Conservation (phyloP, 2,113 vertebrate genomes). For the Coptodon bakossiorum region DNA sequence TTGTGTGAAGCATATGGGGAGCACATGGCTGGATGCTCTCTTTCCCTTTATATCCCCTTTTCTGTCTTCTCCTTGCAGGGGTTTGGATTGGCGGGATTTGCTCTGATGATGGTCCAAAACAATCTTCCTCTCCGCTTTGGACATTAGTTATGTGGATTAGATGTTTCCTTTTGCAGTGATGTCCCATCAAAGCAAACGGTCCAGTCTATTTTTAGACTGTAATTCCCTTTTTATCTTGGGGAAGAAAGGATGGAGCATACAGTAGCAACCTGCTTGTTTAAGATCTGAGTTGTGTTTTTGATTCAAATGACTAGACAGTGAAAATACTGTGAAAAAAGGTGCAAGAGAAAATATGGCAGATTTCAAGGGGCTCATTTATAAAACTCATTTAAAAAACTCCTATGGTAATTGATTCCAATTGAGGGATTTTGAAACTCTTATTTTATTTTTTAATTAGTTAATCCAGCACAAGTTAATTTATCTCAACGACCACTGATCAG, state of each 20-base stretch:
- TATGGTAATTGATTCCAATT: neutral
- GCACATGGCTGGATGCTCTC: constrained; percentile 35
- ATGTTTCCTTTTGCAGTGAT: constrained; percentile 34
- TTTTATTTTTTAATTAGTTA: neutral
- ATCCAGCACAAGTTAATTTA: neutral
- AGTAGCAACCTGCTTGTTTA: neutral
- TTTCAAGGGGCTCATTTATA: neutral
- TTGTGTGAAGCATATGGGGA: constrained; percentile 38
- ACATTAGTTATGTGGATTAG: constrained; percentile 56
- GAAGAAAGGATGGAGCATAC: neutral
- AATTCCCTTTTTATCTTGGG: neutral
- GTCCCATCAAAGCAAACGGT: constrained; percentile 16
- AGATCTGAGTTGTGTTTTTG: neutral
- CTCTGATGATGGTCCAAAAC: constrained; percentile 57
- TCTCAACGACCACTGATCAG: neutral
- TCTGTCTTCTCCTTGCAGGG: neutral
- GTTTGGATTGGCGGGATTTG: neutral
- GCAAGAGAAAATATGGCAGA: neutral
- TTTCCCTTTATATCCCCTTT: neutral
- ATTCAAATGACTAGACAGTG: neutral
- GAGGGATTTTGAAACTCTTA: neutral
- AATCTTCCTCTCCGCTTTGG: constrained; percentile 28
- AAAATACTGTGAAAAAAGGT: neutral
- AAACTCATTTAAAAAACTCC: neutral
- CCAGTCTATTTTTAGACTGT: constrained; percentile 24